Evolutionary conservation across 2,888 invertebrate genomes (phyloP).

Genomic region (Aethes cnicana): DNA sequence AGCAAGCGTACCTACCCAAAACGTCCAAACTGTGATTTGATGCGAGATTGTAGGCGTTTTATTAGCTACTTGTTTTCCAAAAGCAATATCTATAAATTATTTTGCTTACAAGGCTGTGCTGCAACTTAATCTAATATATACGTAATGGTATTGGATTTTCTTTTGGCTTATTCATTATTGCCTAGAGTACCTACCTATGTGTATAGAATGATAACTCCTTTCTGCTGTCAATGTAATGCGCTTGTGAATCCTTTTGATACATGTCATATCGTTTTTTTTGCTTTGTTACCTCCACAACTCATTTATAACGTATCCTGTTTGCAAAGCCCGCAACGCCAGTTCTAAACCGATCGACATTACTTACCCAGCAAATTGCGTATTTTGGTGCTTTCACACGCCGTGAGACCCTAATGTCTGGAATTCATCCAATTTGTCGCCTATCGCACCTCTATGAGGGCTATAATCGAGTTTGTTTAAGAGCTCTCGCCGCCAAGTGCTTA

Average conservation of each 20-base stretch:
- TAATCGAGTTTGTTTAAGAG: constrained; percentile 27
- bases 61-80: constrained; percentile 25
- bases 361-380: no score
- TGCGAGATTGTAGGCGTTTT: constrained; percentile 28
- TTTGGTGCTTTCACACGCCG: background rate
- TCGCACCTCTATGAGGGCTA: constrained; percentile 16
- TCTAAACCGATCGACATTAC: no score
- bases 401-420: constrained; percentile 8
- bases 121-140: constrained; percentile 6
- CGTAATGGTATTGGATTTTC: background rate
- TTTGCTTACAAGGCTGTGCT: constrained; percentile 4
- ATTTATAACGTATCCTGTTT: no score
- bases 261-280: no score
- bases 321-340: no score
- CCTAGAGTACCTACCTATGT: no score
- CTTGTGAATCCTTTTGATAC: no score
- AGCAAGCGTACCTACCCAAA: constrained; percentile 15
- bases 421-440: constrained; percentile 27
- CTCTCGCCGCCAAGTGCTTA: constrained; percentile 23
- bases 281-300: no score
- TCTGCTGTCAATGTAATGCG: no score
- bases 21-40: constrained; percentile 30
- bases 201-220: no score
- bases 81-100: constrained; percentile 14
- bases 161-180: no score